Base-by-base conservation (phyloP, 2,888 invertebrate species). In the Apantesis nais region DNA sequence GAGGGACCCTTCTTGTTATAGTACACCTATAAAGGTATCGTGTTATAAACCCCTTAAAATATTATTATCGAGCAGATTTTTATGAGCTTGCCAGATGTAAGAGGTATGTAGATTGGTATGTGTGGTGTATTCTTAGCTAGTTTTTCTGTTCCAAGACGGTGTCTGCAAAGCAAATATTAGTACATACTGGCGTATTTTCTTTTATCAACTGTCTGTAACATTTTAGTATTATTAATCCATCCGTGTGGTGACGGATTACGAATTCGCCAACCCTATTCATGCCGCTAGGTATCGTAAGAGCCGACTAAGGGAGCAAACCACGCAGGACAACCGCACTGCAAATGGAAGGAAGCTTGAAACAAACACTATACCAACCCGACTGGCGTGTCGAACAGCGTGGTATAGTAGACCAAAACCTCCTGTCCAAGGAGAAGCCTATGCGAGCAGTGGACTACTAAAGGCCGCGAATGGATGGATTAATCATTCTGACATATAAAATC, bases 1-100 rank as follows among this genome's bases (percentile, higher is more conserved):
- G 78, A 85, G 86, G 85, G 83, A 78, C 78, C 80, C 75, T 75
- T 81, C 78, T 80, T 73, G 78, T 81, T 74, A 75, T 82, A 80
- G 67, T 19, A 41, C 71, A 67, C 62, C 69, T 71, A 73, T 68
- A 75, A 71, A 73, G 65, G 67, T 65, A 64, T 29, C 73, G 67
- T 73, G 65, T 76, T 72, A 76, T 74, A 76, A 74, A 78, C 70
- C 70, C 71, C 68, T 72, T 76, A 74, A 75, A 76, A 74, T 71
- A 78, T 65, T 73, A 73, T 73, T 74, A 41, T 48, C 16, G 31
- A 25, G 5, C 66, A 72, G 37, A 44, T 62, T 44, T 72, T 62
- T 61, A 65, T 62, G 39, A 58, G 5, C 14, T 62, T 19, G 31
- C 8, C 31, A 55, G 55, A 62, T 52, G 48, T 52, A n/a, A 52